phyloP scores from a whole-genome alignment of 2,888 invertebrate species.

The Leptinotarsa juncta region DNA sequence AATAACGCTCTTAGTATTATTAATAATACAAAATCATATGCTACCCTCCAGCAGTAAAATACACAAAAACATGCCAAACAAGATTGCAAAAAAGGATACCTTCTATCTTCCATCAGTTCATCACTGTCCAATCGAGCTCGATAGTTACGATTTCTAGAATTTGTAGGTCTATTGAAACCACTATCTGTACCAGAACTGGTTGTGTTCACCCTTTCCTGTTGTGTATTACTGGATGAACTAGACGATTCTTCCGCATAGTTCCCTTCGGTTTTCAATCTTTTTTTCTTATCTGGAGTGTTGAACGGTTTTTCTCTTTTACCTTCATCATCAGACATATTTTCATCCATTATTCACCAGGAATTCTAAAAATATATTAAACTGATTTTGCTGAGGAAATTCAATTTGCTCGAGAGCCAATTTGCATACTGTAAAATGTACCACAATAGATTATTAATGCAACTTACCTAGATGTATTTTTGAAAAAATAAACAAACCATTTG shows the following conservation, averaged over 20 bases:
- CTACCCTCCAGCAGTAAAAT: too few relatives aligned
- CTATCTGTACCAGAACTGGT: constrained; percentile 56
- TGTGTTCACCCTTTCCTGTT: constrained; percentile 47
- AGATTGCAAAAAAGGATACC: neutral
- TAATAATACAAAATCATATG: too few relatives aligned
- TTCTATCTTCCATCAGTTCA: constrained; percentile 47
- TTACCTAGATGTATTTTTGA: neutral
- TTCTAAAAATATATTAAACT: constrained; percentile 49
- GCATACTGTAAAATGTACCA: neutral
- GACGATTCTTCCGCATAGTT: constrained; percentile 48
- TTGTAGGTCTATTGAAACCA: constrained; percentile 52
- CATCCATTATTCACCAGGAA: constrained; percentile 53
- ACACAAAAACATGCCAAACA: neutral
- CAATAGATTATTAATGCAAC: neutral
- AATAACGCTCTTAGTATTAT: neutral
- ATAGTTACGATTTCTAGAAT: constrained; percentile 54
- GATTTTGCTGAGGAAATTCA: constrained; percentile 41
- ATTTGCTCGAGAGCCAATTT: constrained; percentile 1
- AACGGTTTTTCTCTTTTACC: constrained; percentile 38
- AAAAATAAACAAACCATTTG: constrained; percentile 13
- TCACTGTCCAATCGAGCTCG: constrained; percentile 44
- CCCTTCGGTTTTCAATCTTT: constrained; percentile 58
- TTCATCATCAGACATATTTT: constrained; percentile 52
- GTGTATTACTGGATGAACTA: constrained; percentile 50
- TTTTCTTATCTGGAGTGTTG: constrained; percentile 47